A percentile compares a stretch with the other conserved stretches of the same genome.
Evolutionary conservation across 1,140 invertebrate genomes (phyloP).

Genomic region (Hypsibius dujardini): DNA sequence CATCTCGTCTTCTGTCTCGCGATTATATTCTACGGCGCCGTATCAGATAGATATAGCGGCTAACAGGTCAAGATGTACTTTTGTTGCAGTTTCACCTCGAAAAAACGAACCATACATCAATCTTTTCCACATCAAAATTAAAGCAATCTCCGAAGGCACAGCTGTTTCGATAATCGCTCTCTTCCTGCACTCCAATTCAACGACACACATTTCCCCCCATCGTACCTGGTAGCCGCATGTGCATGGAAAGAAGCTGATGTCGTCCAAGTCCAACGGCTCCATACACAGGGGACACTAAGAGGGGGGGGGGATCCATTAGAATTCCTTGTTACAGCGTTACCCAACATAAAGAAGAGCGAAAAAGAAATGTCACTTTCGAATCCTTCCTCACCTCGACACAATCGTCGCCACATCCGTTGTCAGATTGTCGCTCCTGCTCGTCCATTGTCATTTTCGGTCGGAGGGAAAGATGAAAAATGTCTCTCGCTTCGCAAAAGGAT

Average conservation of each 20-base stretch:
- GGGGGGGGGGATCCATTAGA: slow-evolving; percentile 5
- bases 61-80: too few species aligned
- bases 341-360: not conserved
- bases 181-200: too few species aligned
- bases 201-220: not conserved
- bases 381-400: not conserved
- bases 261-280: slow-evolving; percentile 95
- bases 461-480: not conserved
- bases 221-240: slow-evolving; percentile 93
- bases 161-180: too few species aligned
- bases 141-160: too few species aligned
- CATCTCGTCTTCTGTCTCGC: too few species aligned
- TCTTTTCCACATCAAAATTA: too few species aligned
- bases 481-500: not conserved
- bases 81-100: too few species aligned
- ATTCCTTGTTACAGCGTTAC: not conserved
- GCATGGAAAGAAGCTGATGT: slow-evolving; percentile 95
- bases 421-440: not conserved
- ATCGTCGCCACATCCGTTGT: not conserved
- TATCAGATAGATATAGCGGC: too few species aligned
- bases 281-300: slow-evolving; percentile 89
- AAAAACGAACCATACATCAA: too few species aligned
- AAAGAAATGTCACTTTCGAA: not conserved
- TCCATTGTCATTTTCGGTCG: slow-evolving; percentile 7
- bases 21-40: too few species aligned